Conservation (phyloP, 1,140 invertebrate species). For the Cotesia typhae region DNA sequence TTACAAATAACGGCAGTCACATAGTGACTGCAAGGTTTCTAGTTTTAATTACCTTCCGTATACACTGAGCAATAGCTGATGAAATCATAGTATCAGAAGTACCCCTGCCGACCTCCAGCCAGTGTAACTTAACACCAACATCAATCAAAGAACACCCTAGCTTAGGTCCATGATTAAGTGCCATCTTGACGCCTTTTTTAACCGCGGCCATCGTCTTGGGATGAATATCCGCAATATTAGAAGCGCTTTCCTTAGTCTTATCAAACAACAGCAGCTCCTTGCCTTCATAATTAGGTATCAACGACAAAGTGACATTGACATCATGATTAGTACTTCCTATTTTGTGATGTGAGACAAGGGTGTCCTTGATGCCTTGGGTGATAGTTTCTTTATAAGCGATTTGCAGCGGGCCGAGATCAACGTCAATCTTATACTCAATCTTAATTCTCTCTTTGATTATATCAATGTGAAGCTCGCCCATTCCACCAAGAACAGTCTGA, state of each 20-base stretch:
- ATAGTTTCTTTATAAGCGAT: constrained; percentile 92
- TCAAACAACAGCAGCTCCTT: constrained; percentile 68
- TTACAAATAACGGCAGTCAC: no score
- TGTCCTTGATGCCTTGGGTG: constrained; percentile 63
- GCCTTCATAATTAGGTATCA: constrained; percentile 62
- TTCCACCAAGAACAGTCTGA: constrained; percentile 88
- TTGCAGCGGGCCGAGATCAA: constrained; percentile 91
- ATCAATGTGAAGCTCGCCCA: constrained; percentile 98
- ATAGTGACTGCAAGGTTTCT: no score
- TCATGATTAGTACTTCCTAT: constrained; percentile 71
- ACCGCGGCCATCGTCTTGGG: constrained; percentile 71
- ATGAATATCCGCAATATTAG: constrained; percentile 71
- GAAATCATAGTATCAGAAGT: constrained; percentile 82
- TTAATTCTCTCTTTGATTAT: constrained; percentile 88
- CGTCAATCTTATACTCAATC: constrained; percentile 92
- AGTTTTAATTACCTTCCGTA: constrained; percentile 72
- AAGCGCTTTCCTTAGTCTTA: constrained; percentile 71
- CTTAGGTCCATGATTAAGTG: constrained; percentile 77
- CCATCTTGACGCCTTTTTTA: constrained; percentile 70
- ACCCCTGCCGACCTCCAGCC: constrained; percentile 74
- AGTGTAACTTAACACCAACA: constrained; percentile 79
- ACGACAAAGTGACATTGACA: constrained; percentile 70
- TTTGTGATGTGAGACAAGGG: constrained; percentile 71
- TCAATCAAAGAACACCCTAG: constrained; percentile 77
- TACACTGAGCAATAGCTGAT: constrained; percentile 80